Percentiles rank a stretch among this genome's conserved stretches.
phyloP scores from a whole-genome alignment of 2,113 vertebrate species.

The Hassar affinis region DNA sequence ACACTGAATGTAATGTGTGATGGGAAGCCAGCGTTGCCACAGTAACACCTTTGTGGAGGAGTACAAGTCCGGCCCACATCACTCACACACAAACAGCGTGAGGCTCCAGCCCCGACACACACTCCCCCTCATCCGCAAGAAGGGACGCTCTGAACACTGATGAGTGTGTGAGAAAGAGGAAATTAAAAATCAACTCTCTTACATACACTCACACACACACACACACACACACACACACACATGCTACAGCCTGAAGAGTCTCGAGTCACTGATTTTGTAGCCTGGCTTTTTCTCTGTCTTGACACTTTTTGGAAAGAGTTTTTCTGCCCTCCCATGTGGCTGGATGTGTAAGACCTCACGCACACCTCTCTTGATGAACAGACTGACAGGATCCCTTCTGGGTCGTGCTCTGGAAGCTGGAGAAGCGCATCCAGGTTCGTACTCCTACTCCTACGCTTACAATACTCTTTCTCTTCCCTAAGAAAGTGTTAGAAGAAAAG shows the following conservation, averaged over 20 bases:
- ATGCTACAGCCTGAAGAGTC: background rate
- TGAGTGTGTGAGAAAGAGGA: background rate
- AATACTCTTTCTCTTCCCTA: background rate
- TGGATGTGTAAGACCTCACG: background rate
- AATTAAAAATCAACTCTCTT: constrained; percentile 9
- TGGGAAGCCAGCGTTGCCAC: constrained; percentile 58
- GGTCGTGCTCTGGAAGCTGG: background rate
- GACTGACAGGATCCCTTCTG: background rate
- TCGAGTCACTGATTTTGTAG: background rate
- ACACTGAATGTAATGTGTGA: constrained; percentile 18
- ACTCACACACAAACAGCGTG: constrained; percentile 31
- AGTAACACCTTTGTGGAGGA: constrained; percentile 58
- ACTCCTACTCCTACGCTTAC: background rate
- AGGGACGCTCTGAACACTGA: constrained; percentile 2
- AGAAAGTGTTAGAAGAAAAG: background rate
- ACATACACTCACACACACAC: background rate
- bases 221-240: background rate
- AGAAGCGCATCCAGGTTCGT: constrained; percentile 9
- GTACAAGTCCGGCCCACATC: constrained; percentile 48
- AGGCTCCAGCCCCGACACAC: constrained; percentile 35
- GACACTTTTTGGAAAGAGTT: background rate
- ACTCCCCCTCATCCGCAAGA: constrained; percentile 8
- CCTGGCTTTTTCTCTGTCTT: background rate
- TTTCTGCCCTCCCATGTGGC: background rate
- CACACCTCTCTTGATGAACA: background rate